phyloP scores from a whole-genome alignment of 1,140 invertebrate species.

The Plectrocnemia conspersa region DNA sequence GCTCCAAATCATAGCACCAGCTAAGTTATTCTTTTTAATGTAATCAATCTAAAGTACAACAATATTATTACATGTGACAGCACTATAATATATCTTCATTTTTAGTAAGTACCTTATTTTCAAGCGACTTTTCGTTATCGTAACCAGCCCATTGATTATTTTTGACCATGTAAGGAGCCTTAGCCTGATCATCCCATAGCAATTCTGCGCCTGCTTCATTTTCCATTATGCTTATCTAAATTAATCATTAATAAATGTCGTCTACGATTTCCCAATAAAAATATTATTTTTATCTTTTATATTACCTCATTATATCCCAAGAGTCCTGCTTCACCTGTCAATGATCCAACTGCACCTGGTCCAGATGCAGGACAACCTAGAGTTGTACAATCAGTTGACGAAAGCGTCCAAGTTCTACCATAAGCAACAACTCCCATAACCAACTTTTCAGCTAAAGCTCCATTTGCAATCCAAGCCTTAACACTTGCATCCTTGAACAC shows the following conservation, averaged over 20 bases:
- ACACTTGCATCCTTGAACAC: conserved; percentile 1
- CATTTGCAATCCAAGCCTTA: background rate
- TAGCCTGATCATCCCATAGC: conserved; percentile 29
- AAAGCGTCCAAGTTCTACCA: background rate
- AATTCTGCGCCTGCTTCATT: background rate
- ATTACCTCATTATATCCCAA: conserved; percentile 1
- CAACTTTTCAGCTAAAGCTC: background rate
- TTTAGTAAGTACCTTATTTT: conserved; percentile 34
- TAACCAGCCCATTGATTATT: conserved; percentile 48
- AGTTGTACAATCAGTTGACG: background rate
- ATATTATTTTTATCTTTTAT: no score
- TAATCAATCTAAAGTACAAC: background rate
- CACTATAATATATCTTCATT: background rate
- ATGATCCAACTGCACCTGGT: background rate
- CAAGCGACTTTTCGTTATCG: conserved; percentile 42
- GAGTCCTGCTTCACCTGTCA: background rate
- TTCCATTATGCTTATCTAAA: conserved; percentile 25
- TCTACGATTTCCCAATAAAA: no score
- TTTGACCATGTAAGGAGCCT: conserved; percentile 42
- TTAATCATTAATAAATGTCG: no score
- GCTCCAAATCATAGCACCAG: conserved; percentile 63
- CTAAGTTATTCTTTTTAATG: background rate
- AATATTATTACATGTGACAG: no score
- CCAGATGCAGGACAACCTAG: background rate
- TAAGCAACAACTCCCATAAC: background rate